Evolutionary conservation across 2,797 vertebrate species (phyloP).

Genomic region (Clarias fuscus): DNA sequence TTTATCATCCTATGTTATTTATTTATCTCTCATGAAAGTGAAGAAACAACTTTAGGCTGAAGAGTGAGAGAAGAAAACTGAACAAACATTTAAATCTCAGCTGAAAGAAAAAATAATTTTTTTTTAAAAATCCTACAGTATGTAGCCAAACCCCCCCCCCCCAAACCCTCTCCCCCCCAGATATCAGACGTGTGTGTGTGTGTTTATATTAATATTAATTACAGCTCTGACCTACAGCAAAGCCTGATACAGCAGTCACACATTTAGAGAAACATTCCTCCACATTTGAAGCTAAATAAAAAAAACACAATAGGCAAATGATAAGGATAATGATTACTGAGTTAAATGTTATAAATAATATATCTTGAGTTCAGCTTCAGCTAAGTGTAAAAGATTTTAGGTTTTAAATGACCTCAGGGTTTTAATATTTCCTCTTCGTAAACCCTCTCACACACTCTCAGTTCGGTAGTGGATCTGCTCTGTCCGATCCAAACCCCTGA

Average conservation of each 20-base stretch:
- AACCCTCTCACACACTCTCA: neutral
- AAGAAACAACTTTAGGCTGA: conserved; percentile 43
- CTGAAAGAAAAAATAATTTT: conserved; percentile 47
- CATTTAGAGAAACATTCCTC: neutral
- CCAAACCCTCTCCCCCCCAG: too few relatives aligned
- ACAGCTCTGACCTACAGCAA: neutral
- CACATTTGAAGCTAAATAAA: neutral
- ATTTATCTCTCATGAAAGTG: conserved; percentile 42
- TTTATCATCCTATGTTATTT: conserved; percentile 72
- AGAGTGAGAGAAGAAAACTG: conserved; percentile 65
- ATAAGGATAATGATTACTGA: neutral
- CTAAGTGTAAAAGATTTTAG: neutral
- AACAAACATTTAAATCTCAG: conserved; percentile 84
- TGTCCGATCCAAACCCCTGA: neutral
- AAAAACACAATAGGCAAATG: neutral
- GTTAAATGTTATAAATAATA: neutral
- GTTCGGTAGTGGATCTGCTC: neutral
- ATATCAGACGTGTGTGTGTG: too few relatives aligned
- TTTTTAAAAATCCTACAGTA: neutral
- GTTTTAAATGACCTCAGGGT: neutral
- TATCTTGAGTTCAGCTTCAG: neutral
- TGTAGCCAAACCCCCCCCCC: neutral
- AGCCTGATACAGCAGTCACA: neutral
- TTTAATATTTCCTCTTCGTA: neutral
- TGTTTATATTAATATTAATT: neutral